These are phyloP conservation scores for Labia minor DNA, from an alignment of 2,888 invertebrate genomes.

Conservation along the genomic window DNA sequence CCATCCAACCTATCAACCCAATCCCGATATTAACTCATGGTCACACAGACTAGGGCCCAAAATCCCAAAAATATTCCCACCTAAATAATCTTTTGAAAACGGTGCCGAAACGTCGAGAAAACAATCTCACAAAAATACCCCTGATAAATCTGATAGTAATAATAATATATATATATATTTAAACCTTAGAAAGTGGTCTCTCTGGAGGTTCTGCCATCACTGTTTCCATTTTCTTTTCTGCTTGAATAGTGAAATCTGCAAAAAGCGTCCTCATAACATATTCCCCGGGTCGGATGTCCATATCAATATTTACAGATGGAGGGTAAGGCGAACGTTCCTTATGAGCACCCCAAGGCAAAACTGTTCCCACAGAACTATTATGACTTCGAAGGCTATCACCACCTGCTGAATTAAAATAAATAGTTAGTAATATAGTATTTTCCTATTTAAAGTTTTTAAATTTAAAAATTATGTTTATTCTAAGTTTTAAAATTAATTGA, in stretches of 20 bases:
- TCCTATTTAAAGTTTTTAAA: no score
- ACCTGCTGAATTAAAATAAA: slow-evolving; percentile 16
- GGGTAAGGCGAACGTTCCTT: slow-evolving; percentile 51
- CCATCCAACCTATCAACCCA: no score
- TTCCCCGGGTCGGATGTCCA: slow-evolving; percentile 77
- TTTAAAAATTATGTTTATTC: no score
- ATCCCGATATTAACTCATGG: no score
- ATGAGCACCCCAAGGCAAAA: slow-evolving; percentile 72
- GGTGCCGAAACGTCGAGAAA: no score
- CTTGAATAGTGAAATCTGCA: slow-evolving; percentile 86
- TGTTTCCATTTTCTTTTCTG: slow-evolving; percentile 90
- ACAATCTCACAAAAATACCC: no score
- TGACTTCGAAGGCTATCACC: slow-evolving; percentile 32
- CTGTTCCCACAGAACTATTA: slow-evolving; percentile 39
- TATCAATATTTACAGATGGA: slow-evolving; percentile 42
- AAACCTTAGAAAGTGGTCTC: slow-evolving; percentile 78
- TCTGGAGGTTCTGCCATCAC: slow-evolving; percentile 85
- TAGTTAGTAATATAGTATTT: not conserved
- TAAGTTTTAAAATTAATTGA: not conserved
- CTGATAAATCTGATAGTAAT: no score
- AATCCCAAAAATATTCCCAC: no score
- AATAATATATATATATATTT: no score
- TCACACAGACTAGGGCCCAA: no score
- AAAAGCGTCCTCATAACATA: slow-evolving; percentile 93
- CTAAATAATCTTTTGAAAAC: no score